Evolutionary conservation across 2,113 vertebrate species (phyloP).

Genomic region (Crotalus helleri): DNA sequence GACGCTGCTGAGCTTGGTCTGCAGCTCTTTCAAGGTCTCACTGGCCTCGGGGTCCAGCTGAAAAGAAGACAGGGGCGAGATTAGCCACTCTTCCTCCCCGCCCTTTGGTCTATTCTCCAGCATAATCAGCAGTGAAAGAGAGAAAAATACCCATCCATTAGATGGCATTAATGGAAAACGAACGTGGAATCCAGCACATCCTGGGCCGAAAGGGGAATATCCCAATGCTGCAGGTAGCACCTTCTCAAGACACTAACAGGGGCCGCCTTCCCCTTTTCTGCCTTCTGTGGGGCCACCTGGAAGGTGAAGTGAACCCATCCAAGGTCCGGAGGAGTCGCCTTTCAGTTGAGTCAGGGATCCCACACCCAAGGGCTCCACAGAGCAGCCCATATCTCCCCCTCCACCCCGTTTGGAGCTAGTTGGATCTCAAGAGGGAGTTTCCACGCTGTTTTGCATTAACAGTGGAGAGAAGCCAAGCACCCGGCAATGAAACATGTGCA

Average conservation of each 20-base stretch:
- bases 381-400: neutral
- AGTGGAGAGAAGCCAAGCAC: constrained; percentile 28
- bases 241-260: neutral
- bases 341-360: too few relatives aligned
- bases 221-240: neutral
- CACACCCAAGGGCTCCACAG: neutral
- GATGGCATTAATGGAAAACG: constrained; percentile 40
- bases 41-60: constrained; percentile 95
- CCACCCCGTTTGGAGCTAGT: neutral
- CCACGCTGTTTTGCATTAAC: constrained; percentile 35
- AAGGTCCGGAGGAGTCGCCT: neutral
- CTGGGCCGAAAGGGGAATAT: neutral
- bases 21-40: constrained; percentile 88
- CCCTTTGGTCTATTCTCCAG: neutral
- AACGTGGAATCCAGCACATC: constrained; percentile 27
- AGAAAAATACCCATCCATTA: neutral
- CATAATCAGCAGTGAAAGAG: neutral
- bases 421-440: constrained; percentile 15
- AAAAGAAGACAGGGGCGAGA: constrained; percentile 54
- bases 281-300: neutral
- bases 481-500: neutral
- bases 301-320: neutral
- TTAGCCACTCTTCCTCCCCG: neutral
- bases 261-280: too few relatives aligned
- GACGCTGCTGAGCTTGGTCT: constrained; percentile 87